Base-by-base conservation (phyloP, 1,140 invertebrate genomes). In the Eufriesea mexicana region DNA sequence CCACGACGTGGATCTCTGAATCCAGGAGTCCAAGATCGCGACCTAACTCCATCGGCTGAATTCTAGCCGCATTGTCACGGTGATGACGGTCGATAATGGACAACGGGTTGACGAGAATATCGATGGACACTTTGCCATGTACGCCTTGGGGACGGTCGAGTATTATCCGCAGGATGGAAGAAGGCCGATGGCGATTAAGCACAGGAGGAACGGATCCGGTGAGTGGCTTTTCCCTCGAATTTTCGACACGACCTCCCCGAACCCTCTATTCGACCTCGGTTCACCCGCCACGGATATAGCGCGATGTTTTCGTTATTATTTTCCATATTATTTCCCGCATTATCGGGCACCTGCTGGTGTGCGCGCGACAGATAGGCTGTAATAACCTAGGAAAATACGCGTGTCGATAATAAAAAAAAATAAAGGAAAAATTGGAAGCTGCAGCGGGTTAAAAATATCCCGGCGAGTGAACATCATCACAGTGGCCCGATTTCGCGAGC, bases 1-100 rank as follows among this genome's bases (percentile, higher is more conserved):
- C 18, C 61, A 62, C 45, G 66, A 54, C 59, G 16, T 42, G 61
- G 76, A 67, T 51, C 28, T 35, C n/a, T 16, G 55, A n/a, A 55
- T 59, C n/a, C 14, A 9, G 51, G n/a, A 55, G 54, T 35, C 47
- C 72, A 66, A 75, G 45, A 76, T 67, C 77, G 59, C 57, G 28
- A 10, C 5, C 78, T 86, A 83, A 86, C 76, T 78, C 75, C 54
- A 9, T 54, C 20, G 42, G 35, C 35, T 74, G 79, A 86, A 87
- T 86, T 87, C 80, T 77, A 51, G 61, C 47, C 73, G 85, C 71
- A 86, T 87, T 87, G 86, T 87, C 71, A 86, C 84, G 75, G 75
- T 79, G 85, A 87, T 87, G 72, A 77, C 35, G 35, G 59, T 66
- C 54, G 83, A 84, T 73, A 84, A 87, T 77, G 61, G 79, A 25